phyloP scores from a whole-genome alignment of 30 jellyfish, hydroid and myxozoan genomes.

The Haliclystus octoradiatus region DNA sequence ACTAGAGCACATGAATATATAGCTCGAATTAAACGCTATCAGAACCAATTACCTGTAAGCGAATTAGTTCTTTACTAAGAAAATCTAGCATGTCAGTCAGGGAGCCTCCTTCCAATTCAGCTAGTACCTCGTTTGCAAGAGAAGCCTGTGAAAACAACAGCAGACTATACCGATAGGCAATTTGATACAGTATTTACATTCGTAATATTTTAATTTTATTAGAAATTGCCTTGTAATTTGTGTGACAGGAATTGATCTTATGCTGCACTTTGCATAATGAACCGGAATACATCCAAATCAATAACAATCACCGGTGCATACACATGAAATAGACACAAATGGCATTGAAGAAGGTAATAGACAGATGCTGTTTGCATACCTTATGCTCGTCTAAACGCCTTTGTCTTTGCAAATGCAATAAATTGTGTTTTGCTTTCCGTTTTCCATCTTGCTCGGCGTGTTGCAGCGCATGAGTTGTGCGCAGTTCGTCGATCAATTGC shows the following conservation, averaged over 20 bases:
- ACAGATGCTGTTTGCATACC: conserved; percentile 19
- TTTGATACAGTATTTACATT: too few species aligned
- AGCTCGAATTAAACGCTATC: too few species aligned
- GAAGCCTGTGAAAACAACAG: conserved; percentile 59
- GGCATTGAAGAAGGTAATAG: background rate
- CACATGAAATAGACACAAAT: background rate
- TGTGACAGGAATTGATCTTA: too few species aligned
- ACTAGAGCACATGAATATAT: too few species aligned
- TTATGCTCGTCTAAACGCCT: conserved; percentile 63
- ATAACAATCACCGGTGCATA: too few species aligned
- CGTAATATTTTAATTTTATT: too few species aligned
- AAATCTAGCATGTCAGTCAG: conserved; percentile 89
- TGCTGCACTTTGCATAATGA: too few species aligned
- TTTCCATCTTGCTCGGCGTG: conserved; percentile 60
- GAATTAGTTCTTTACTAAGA: conserved; percentile 78
- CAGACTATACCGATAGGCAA: too few species aligned
- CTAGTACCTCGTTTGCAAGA: conserved; percentile 54
- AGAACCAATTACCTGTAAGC: conserved; percentile 93
- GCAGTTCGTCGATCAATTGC: conserved; percentile 81
- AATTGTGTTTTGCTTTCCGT: conserved; percentile 41
- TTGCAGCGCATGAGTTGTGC: conserved; percentile 97
- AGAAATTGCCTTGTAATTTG: too few species aligned
- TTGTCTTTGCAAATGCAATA: conserved; percentile 61
- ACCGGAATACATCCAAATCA: too few species aligned
- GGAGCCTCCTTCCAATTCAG: conserved; percentile 59